These are phyloP conservation scores for Phyllotreta striolata DNA, from an alignment of 2,888 invertebrate genomes.

Conservation along the genomic window DNA sequence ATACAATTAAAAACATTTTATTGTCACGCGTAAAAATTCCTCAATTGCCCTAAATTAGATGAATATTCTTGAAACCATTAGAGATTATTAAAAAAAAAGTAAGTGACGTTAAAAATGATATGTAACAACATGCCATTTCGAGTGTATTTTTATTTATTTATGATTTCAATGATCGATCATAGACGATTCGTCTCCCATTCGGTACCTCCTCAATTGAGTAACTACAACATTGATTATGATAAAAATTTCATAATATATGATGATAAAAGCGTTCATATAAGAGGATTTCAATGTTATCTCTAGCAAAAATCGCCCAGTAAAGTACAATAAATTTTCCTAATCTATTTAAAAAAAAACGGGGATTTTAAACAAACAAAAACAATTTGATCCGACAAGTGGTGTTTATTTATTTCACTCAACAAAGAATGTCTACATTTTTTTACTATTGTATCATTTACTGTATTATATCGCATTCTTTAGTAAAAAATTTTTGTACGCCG, in stretches of 20 bases:
- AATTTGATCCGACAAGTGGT: conserved; percentile 19
- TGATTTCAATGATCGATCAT: conserved; percentile 18
- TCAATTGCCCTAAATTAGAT: too few relatives aligned
- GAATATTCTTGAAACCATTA: too few relatives aligned
- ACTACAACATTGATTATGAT: conserved; percentile 1
- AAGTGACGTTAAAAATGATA: not conserved
- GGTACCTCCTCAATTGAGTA: conserved; percentile 26
- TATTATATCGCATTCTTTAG: conserved; percentile 3
- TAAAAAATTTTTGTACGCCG: not conserved
- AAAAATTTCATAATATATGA: conserved; percentile 17
- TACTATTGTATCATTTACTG: conserved; percentile 1
- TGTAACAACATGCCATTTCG: conserved; percentile 1
- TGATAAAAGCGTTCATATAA: not conserved
- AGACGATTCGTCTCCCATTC: conserved; percentile 30
- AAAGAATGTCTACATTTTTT: conserved; percentile 19
- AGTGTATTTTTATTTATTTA: conserved; percentile 5
- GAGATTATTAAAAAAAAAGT: not conserved
- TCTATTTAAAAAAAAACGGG: conserved; percentile 5
- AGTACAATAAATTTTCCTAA: conserved; percentile 4
- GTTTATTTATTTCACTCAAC: conserved; percentile 10
- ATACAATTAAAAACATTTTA: too few relatives aligned
- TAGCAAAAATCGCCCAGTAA: not conserved
- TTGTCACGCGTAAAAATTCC: too few relatives aligned
- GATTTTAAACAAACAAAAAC: conserved; percentile 17
- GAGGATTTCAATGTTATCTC: conserved; percentile 17